Evolutionary conservation across 2,797 vertebrate genomes (phyloP), one percentile per base, ranked within the genome.

Genomic region (Silurus lanzhouensis): DNA sequence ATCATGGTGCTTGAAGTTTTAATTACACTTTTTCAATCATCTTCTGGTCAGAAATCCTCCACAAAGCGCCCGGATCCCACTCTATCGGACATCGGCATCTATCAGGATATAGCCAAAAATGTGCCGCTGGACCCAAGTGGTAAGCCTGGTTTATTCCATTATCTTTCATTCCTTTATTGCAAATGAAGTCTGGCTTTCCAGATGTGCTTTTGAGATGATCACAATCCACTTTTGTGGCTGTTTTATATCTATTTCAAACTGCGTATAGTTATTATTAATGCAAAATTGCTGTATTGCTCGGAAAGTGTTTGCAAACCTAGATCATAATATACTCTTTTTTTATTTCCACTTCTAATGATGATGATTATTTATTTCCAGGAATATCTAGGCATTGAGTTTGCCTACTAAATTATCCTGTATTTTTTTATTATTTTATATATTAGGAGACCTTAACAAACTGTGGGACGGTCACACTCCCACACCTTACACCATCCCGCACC

Each of bases 71-170:
- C 95, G 0, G 95, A 96, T 61, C 64, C 94, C 1, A 91, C 91
- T 17, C 38, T 91, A 72, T 79, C 88, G 52, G 93, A 95, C 20
- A 92, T 96, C 78, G 98, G 96, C 52, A 95, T 99, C 93, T 99
- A 99, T 93, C 96, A 99, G 92, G 94, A 95, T 88, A 92, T 97
- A 60, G 89, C 85, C 84, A 95, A 92, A 90, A 95, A 88, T 25
- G 25, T 87, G 83, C 91, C 84, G 87, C 64, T 44, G 67, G 89
- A 93, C 84, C 78, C 92, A 84, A 89, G 67, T 89, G 94, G 95
- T 96, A 84, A 94, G 93, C 87, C 82, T 72, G 22, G 14, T 86
- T 77, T 90, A 84, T 46, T 86, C 17, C 22, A 44, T 27, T 31
- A 15, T 68, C 0, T 58, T 22, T 61, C 31, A 27, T 78, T 63